phyloP scores from a whole-genome alignment of 2,888 invertebrate species.

The Pterobdella sp. region DNA sequence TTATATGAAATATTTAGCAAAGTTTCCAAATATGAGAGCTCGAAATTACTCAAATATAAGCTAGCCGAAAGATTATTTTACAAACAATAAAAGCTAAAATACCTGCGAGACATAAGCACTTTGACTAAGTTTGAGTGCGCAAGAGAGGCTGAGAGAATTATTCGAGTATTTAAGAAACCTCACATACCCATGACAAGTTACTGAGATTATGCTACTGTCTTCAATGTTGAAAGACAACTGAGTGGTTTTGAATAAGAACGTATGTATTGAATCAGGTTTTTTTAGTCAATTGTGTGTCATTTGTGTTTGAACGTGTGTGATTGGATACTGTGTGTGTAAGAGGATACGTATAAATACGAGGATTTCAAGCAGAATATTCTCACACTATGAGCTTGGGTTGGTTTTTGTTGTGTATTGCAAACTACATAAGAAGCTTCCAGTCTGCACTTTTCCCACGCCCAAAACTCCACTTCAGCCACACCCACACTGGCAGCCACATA shows the following conservation, averaged over 20 bases:
- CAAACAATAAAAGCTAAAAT: too few species aligned
- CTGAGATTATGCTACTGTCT: slow-evolving; percentile 66
- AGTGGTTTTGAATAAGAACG: slow-evolving; percentile 34
- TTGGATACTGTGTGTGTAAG: neutral
- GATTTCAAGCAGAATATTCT: neutral
- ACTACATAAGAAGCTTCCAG: slow-evolving; percentile 68
- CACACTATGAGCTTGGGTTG: slow-evolving; percentile 4
- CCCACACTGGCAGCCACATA: slow-evolving; percentile 71
- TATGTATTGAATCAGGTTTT: too few species aligned
- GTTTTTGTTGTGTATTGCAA: slow-evolving; percentile 46
- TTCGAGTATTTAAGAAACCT: slow-evolving; percentile 70
- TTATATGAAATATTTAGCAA: too few species aligned
- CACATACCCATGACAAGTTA: slow-evolving; percentile 62
- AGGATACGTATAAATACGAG: neutral
- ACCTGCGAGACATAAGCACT: too few species aligned
- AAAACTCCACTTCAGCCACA: slow-evolving; percentile 67
- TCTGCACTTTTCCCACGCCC: slow-evolving; percentile 57
- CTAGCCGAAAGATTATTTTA: too few species aligned
- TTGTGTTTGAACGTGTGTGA: neutral
- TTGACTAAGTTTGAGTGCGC: slow-evolving; percentile 59
- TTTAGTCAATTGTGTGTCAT: neutral
- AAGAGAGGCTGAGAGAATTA: slow-evolving; percentile 71
- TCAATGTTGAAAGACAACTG: slow-evolving; percentile 71
- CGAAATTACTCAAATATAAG: too few species aligned
- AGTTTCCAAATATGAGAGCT: too few species aligned